A percentile compares a stretch with the other conserved stretches of the same genome.
These are phyloP conservation scores for Cyanistes caeruleus DNA, from an alignment of 2,113 vertebrate genomes.

Conservation along the genomic window DNA sequence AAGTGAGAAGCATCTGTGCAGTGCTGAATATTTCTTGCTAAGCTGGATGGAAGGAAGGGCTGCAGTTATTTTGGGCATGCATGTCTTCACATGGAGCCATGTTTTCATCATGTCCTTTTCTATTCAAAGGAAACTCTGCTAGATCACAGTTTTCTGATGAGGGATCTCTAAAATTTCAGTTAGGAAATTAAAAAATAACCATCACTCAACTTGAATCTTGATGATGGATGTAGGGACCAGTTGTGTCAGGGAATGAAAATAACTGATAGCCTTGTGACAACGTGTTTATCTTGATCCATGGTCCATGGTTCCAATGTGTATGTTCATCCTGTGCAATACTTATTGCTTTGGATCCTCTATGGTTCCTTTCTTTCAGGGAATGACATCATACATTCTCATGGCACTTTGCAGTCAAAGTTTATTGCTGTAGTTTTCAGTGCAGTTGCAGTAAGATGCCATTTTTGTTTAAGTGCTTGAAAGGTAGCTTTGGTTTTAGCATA, in stretches of 20 bases:
- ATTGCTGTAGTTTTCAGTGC: not conserved
- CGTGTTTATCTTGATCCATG: not conserved
- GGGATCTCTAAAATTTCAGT: not conserved
- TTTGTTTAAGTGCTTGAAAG: not conserved
- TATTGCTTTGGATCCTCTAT: not conserved
- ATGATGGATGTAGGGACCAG: not conserved
- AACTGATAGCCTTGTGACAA: not conserved
- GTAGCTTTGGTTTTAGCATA: not conserved
- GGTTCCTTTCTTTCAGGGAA: not conserved
- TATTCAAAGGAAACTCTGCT: not conserved
- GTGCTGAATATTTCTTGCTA: not conserved
- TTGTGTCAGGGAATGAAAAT: not conserved
- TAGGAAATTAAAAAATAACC: not conserved
- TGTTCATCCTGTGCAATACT: rapidly evolving
- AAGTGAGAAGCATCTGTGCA: not conserved
- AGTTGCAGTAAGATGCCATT: not conserved
- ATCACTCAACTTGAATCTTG: not conserved
- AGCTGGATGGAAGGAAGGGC: not conserved
- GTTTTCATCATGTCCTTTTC: not conserved
- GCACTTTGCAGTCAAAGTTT: not conserved
- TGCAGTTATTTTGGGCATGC: not conserved
- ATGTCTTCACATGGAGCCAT: not conserved
- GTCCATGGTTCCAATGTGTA: not conserved
- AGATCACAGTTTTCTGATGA: not conserved
- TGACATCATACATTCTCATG: not conserved